phyloP scores from a whole-genome alignment of 2,797 vertebrate species.

The Arctocebus calabarensis region DNA sequence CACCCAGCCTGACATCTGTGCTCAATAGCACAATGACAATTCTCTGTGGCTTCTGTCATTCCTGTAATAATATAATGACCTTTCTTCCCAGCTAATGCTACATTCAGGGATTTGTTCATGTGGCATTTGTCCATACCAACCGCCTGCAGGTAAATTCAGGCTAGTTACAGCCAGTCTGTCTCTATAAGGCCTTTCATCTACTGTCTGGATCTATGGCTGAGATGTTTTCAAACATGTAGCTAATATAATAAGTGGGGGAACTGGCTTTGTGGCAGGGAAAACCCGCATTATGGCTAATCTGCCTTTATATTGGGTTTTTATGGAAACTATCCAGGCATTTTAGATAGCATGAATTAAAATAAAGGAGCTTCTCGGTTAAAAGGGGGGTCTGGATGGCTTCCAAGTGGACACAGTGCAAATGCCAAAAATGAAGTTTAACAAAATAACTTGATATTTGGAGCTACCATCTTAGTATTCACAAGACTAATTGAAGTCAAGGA shows the following conservation, averaged over 20 bases:
- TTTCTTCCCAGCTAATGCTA: neutral
- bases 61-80: neutral
- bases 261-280: constrained; percentile 80
- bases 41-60: neutral
- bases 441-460: constrained; percentile 78
- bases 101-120: neutral
- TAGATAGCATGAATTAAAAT: constrained; percentile 77
- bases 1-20: neutral
- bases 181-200: constrained; percentile 69
- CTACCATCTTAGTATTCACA: constrained; percentile 79
- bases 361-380: constrained; percentile 84
- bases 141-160: neutral
- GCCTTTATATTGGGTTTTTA: constrained; percentile 82
- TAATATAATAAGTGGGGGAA: constrained; percentile 81
- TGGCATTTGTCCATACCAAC: neutral
- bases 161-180: neutral
- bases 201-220: constrained; percentile 70
- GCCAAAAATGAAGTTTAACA: constrained; percentile 82
- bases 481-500: constrained; percentile 76
- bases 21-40: neutral
- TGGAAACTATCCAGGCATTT: constrained; percentile 80
- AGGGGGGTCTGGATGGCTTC: constrained; percentile 78
- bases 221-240: constrained; percentile 77
- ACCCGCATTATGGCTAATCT: constrained; percentile 80
- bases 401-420: constrained; percentile 80